phyloP scores from a whole-genome alignment of 2,888 invertebrate genomes.

The Drosophila fulvimacula region DNA sequence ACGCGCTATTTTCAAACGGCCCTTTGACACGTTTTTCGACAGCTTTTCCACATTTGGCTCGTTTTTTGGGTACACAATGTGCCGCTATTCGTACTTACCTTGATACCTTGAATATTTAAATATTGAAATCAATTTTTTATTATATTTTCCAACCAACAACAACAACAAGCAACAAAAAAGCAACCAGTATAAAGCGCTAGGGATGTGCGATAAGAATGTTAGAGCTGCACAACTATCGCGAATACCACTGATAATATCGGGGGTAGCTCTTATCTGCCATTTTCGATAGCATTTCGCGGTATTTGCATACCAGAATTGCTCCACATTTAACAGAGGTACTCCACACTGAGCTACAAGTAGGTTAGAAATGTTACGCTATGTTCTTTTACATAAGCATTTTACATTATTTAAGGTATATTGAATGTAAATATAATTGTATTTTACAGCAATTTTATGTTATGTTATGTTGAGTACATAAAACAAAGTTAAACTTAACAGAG shows the following conservation, averaged over 20 bases:
- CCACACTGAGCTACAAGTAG: neutral
- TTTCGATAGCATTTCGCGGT: constrained; percentile 30
- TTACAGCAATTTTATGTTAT: neutral
- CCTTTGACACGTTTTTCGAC: constrained; percentile 37
- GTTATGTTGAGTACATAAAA: no score
- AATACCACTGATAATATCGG: constrained; percentile 27
- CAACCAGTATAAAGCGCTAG: constrained; percentile 58
- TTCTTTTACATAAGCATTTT: neutral
- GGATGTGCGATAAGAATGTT: constrained; percentile 40
- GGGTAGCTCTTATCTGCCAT: constrained; percentile 37
- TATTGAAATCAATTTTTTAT: constrained; percentile 73
- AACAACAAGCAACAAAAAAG: constrained; percentile 67
- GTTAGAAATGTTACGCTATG: neutral
- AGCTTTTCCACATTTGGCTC: constrained; percentile 1
- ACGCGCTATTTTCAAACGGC: constrained; percentile 70
- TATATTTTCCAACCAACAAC: constrained; percentile 68
- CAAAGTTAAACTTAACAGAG: constrained; percentile 4
- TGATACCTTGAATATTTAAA: constrained; percentile 62
- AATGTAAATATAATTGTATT: neutral
- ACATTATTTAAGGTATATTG: neutral
- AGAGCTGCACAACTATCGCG: constrained; percentile 25
- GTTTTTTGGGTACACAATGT: constrained; percentile 25
- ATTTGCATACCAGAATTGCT: constrained; percentile 24
- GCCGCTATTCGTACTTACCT: constrained; percentile 63
- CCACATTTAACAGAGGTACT: constrained; percentile 17